Evolutionary conservation across 2,797 vertebrate species (phyloP), one percentile per base, ranked within the genome.

Genomic region (Threskiornis aethiopicus): DNA sequence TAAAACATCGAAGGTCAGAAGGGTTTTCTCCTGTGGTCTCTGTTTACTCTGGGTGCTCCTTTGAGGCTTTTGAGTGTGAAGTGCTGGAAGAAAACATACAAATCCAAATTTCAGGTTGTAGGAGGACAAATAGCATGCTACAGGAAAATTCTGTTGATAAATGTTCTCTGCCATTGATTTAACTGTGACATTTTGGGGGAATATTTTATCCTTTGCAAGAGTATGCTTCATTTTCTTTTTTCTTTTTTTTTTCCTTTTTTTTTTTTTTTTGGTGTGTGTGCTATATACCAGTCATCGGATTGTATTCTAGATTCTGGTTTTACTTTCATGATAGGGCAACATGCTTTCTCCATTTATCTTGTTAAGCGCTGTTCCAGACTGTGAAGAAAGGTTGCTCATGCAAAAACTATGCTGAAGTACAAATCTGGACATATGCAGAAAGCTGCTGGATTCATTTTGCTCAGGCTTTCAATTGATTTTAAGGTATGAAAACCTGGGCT

Each of bases 401-500:
- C 89, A 84, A 80, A 96, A 97, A 91, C 71, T 97, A 96, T 95
- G 92, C 91, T 81, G 61, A 78, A 94, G 87, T 92, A 61, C 84
- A 85, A 91, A 96, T 89, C 90, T 96, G 93, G 92, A 93, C 42
- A 0, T 13, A 94, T 55, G 96, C 92, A 89, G 78, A 91, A 81
- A 93, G 89, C 92, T 96, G 94, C 88, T 95, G 95, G 90, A 94
- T 87, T 96, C 87, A 72, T 96, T 96, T 95, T 91, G 46, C 87
- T 93, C 31, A 20, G 58, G 82, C 65, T 93, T 93, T 89, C 90
- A 88, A 76, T 84, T 93, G 89, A 72, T 96, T 96, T 87, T 87
- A 91, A 97, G 94, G 92, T 95, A 97, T 81, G 89, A 96, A 92
- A 96, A 87, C 89, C 92, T 91, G 94, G 97, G 95, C 95, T 96